Base-by-base conservation (phyloP, 2,113 vertebrate genomes). In the Halichoerus grypus region DNA sequence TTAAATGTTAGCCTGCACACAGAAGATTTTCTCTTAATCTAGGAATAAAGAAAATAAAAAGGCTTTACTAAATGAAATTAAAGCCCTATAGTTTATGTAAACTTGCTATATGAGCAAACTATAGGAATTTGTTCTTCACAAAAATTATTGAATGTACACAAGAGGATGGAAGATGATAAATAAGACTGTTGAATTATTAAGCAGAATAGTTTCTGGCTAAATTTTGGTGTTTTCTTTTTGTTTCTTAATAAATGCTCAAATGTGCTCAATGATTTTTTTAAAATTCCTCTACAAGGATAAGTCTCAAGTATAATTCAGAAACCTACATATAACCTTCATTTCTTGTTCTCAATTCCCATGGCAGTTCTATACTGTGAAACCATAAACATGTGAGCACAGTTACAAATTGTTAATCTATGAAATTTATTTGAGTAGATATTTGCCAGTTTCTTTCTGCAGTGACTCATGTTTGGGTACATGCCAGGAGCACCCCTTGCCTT, bases 361-460 rank as follows among this genome's bases (percentile, higher is more conserved):
- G 82, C 36, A 96, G 53, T 97, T 95, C 72, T 83, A 89, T 88
- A 89, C 83, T 0, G 1, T 77, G 86, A 96, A 96, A 72, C 5
- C 94, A 97, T 95, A 80, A 98, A 96, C 95, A 88, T 96, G 88
- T 95, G 97, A 98, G 42, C 94, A 6, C 0, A 46, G 81, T 71
- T 96, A 97, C 94, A 98, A 97, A 97, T 85, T 86, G 97, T 96
- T 96, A 86, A 93, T 98, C 98, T 97, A 63, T 7, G 87, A 49
- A 96, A 71, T 55, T 95, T 89, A 96, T 57, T 83, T 79, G 46
- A 87, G 36, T n/a, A 83, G 36, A 6, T 95, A 72, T 90, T 93
- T 95, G 84, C 83, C 77, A 92, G 71, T 81, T 87, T 69, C 91
- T 76, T 96, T 94, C 90, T 97, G 53, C 67, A 88, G 16, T 97